Evolutionary conservation across 2,888 invertebrate species (phyloP).

Genomic region (Tinea semifulvella): DNA sequence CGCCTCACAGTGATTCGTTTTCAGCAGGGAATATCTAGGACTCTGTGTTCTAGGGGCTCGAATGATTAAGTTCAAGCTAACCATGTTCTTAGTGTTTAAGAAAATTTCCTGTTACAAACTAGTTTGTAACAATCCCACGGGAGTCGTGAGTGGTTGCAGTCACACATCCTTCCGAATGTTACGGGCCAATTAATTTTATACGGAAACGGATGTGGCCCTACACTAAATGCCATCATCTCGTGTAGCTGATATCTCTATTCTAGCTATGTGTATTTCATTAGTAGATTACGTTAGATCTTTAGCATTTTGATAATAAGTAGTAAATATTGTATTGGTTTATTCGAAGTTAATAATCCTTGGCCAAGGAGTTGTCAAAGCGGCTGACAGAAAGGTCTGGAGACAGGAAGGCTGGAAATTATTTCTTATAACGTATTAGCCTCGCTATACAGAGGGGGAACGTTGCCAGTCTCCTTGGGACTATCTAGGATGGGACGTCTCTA

Average conservation of each 20-base stretch:
- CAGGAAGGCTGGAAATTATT: no score
- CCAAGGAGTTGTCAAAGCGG: no score
- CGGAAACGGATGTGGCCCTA: conserved; percentile 58
- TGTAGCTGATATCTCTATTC: conserved; percentile 31
- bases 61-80: neutral
- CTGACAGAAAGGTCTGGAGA: no score
- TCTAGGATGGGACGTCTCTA: no score
- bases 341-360: no score
- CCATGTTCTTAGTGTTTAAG: neutral
- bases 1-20: no score
- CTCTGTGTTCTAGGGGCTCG: no score
- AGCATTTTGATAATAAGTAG: no score
- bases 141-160: conserved; percentile 60
- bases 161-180: conserved; percentile 59
- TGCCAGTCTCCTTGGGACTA: no score
- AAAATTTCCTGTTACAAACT: neutral
- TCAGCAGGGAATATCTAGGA: no score
- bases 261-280: conserved; percentile 4
- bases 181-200: conserved; percentile 61
- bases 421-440: neutral
- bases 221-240: conserved; percentile 53
- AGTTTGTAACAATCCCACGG: conserved; percentile 20
- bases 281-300: neutral
- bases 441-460: neutral
- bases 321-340: no score